phyloP scores from a whole-genome alignment of 2,888 invertebrate species.

The Deilephila porcellus region DNA sequence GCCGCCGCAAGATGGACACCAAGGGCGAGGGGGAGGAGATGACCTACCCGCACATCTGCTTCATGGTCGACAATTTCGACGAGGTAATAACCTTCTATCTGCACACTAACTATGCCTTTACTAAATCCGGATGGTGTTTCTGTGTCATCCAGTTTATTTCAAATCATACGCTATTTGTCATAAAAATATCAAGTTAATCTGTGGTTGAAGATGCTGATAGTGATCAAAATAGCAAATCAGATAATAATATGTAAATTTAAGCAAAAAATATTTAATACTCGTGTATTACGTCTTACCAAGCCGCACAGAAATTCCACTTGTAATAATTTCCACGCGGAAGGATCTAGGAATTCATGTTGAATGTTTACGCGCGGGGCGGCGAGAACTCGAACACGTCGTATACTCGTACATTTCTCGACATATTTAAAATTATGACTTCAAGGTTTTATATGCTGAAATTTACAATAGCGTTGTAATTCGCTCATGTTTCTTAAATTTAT shows the following conservation, averaged over 20 bases:
- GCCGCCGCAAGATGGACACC: slow-evolving; percentile 97
- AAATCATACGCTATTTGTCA: too few relatives aligned
- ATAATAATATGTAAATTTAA: not conserved
- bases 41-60: slow-evolving; percentile 99
- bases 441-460: not conserved
- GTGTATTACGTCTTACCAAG: too few relatives aligned
- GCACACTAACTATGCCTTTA: not conserved
- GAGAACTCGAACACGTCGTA: not conserved
- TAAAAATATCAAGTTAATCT: not conserved
- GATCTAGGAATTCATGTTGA: too few relatives aligned
- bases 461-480: slow-evolving; percentile 3
- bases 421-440: slow-evolving; percentile 7
- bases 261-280: not conserved
- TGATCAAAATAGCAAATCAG: too few relatives aligned
- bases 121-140: not conserved
- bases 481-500: slow-evolving; percentile 16
- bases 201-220: not conserved
- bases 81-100: slow-evolving; percentile 86
- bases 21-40: slow-evolving; percentile 99
- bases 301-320: not conserved
- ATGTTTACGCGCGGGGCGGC: not conserved
- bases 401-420: slow-evolving; percentile 4
- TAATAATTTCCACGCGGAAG: slow-evolving; percentile 8
- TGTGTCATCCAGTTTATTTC: too few relatives aligned
- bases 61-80: slow-evolving; percentile 99